phyloP scores from a whole-genome alignment of 2,797 vertebrate species.

The Poeciliopsis gracilis region DNA sequence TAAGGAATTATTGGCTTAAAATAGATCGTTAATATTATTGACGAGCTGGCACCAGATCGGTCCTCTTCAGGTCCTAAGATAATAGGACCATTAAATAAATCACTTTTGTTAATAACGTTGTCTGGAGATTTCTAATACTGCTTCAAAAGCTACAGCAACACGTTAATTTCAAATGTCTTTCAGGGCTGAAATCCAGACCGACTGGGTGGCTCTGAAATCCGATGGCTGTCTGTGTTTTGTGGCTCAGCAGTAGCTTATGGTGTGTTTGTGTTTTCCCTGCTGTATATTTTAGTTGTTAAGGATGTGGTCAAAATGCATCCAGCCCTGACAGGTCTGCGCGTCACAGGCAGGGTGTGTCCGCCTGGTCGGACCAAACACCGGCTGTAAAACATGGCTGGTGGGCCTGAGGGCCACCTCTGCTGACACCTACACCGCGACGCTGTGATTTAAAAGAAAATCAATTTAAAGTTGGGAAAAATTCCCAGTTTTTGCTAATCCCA shows the following conservation, averaged over 20 bases:
- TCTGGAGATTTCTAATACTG: background rate
- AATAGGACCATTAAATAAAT: background rate
- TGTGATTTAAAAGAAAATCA: slow-evolving; percentile 16
- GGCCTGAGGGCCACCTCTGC: slow-evolving; percentile 26
- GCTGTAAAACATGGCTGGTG: slow-evolving; percentile 20
- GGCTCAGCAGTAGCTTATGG: slow-evolving; percentile 25
- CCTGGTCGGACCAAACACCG: slow-evolving; percentile 1
- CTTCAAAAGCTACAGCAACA: background rate
- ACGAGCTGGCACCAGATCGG: no score
- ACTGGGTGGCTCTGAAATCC: slow-evolving; percentile 12
- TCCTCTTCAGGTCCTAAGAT: no score
- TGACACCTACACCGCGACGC: slow-evolving; percentile 39
- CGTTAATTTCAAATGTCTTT: slow-evolving; percentile 1
- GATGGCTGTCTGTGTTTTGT: slow-evolving; percentile 25
- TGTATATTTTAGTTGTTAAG: slow-evolving; percentile 54
- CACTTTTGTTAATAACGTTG: background rate
- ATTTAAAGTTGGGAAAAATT: slow-evolving; percentile 58
- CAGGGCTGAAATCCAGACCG: background rate
- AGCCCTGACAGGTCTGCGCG: slow-evolving; percentile 23
- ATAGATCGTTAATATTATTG: no score
- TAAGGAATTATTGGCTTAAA: no score
- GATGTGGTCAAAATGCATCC: slow-evolving; percentile 51
- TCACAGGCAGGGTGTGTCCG: slow-evolving; percentile 35
- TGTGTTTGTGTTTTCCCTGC: slow-evolving; percentile 43
- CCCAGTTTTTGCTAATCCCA: slow-evolving; percentile 32